phyloP scores from a whole-genome alignment of 2,797 vertebrate genomes.

The Sebastes minor region DNA sequence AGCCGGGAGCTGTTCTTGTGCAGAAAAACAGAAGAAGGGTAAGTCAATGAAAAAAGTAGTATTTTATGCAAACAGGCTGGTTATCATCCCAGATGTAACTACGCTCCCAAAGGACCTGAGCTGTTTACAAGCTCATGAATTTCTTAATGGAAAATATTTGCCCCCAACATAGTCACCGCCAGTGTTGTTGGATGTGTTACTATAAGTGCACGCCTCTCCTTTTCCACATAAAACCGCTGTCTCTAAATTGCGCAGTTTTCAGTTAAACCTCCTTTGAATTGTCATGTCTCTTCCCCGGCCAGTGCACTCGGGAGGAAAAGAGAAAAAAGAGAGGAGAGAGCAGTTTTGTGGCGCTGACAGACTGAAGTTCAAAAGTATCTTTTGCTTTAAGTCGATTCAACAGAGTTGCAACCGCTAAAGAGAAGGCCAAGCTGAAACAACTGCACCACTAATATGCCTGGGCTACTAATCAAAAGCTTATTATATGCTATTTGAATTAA shows the following conservation, averaged over 20 bases:
- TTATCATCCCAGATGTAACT: slow-evolving; percentile 69
- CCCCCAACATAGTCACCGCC: slow-evolving; percentile 76
- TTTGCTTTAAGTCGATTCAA: slow-evolving; percentile 34
- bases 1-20: slow-evolving; percentile 44
- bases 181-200: slow-evolving; percentile 69
- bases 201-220: slow-evolving; percentile 57
- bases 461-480: slow-evolving; percentile 51
- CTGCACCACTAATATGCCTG: slow-evolving; percentile 48
- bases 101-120: slow-evolving; percentile 70
- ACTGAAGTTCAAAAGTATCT: slow-evolving; percentile 24
- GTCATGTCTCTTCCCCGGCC: slow-evolving; percentile 25
- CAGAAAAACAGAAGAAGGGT: slow-evolving; percentile 35
- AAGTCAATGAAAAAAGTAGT: slow-evolving; percentile 61
- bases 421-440: slow-evolving; percentile 47
- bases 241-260: slow-evolving; percentile 60
- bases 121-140: slow-evolving; percentile 81
- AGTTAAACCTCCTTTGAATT: slow-evolving; percentile 49
- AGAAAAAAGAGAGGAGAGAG: not conserved
- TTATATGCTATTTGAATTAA: slow-evolving; percentile 53
- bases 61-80: slow-evolving; percentile 64
- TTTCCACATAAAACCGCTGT: slow-evolving; percentile 81
- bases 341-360: slow-evolving; percentile 4
- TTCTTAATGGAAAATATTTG: slow-evolving; percentile 82
- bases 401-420: slow-evolving; percentile 38
- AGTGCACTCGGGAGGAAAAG: slow-evolving; percentile 1